Evolutionary conservation across 1,140 invertebrate genomes (phyloP).

Genomic region (Limonius californicus): DNA sequence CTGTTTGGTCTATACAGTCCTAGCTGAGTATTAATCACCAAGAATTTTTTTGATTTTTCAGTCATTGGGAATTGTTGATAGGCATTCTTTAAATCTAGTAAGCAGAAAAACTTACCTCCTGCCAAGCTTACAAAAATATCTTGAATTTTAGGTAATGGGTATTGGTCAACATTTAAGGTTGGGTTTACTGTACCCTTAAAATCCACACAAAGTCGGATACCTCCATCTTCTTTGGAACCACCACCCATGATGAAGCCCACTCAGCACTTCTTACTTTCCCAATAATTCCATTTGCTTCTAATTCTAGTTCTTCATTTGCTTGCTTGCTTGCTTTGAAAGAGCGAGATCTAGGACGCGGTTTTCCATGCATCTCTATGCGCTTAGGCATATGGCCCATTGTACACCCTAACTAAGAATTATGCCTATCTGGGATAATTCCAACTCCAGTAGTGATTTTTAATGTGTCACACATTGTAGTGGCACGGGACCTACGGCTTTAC

Average conservation of each 20-base stretch:
- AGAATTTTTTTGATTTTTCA: not conserved
- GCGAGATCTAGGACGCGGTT: too few relatives aligned
- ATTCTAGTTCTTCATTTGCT: too few relatives aligned
- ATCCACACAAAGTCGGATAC: not conserved
- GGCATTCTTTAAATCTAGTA: not conserved
- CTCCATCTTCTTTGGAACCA: not conserved
- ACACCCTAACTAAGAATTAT: too few relatives aligned
- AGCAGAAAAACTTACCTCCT: not conserved
- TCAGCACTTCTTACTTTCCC: too few relatives aligned
- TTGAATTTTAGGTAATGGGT: not conserved
- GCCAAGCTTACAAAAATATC: not conserved
- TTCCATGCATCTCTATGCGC: too few relatives aligned
- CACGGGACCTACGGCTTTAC: too few relatives aligned
- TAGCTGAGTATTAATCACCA: not conserved
- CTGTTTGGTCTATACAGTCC: not conserved
- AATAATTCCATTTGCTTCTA: too few relatives aligned
- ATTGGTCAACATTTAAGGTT: not conserved
- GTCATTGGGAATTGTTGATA: not conserved
- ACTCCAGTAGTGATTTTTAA: too few relatives aligned
- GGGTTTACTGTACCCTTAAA: not conserved
- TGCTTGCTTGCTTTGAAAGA: too few relatives aligned
- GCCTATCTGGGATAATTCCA: too few relatives aligned
- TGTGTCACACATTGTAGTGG: too few relatives aligned
- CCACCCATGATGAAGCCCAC: not conserved
- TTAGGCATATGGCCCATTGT: too few relatives aligned